These are phyloP conservation scores for Lycopodina hypogea DNA, from an alignment of 37 sponge, comb jelly and placozoan genomes.

Conservation along the genomic window DNA sequence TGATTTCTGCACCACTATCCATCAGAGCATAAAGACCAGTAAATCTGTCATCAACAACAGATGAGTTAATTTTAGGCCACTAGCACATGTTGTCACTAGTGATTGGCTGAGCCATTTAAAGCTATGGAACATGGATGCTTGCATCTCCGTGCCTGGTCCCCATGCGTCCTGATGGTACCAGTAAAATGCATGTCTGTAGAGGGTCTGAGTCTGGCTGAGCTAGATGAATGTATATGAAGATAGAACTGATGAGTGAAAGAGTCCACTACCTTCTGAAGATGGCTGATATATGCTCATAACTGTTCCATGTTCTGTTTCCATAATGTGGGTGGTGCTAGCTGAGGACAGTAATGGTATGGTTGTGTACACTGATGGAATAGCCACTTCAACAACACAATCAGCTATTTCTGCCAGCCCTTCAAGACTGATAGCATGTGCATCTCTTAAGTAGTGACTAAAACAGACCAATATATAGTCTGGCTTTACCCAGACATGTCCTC, in stretches of 20 bases:
- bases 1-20: too few relatives aligned
- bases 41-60: conserved; percentile 33
- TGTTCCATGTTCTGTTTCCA: conserved; percentile 5
- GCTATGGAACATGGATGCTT: conserved; percentile 23
- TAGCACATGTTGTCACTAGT: conserved; percentile 48
- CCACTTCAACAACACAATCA: conserved; percentile 55
- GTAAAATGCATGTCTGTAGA: too few relatives aligned
- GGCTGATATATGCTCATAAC: too few relatives aligned
- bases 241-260: not conserved
- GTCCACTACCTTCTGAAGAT: too few relatives aligned
- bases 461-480: too few relatives aligned
- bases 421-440: conserved; percentile 16
- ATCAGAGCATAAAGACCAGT: conserved; percentile 52
- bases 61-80: conserved; percentile 52
- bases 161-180: conserved; percentile 20
- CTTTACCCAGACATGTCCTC: too few relatives aligned
- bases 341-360: not conserved
- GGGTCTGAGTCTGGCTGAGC: not conserved
- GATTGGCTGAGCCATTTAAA: too few relatives aligned
- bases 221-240: not conserved
- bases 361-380: conserved; percentile 36
- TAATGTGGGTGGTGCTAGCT: conserved; percentile 30
- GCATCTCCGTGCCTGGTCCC: conserved; percentile 29
- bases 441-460: conserved; percentile 50
- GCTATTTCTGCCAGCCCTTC: conserved; percentile 51